Percentiles rank a stretch among this genome's conserved stretches.
phyloP scores from a whole-genome alignment of 2,797 vertebrate genomes.

The Enteromius unitaeniatus region DNA sequence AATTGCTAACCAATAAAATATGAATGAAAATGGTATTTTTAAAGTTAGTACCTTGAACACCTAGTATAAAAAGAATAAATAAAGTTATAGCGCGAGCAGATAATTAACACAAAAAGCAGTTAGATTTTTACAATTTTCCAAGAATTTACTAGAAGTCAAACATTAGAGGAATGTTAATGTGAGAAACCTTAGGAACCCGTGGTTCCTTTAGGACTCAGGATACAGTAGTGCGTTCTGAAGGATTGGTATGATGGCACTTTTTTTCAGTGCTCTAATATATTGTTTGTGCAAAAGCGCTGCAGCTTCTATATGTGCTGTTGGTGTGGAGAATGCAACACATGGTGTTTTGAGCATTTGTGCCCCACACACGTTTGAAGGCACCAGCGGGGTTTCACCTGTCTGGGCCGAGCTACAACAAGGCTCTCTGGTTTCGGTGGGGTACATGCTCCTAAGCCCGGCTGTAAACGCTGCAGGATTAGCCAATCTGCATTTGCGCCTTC shows the following conservation, averaged over 20 bases:
- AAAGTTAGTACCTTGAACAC: background rate
- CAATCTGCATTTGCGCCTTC: slow-evolving; percentile 58
- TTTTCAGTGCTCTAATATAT: slow-evolving; percentile 1
- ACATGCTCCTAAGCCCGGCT: slow-evolving; percentile 56
- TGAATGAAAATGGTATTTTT: background rate
- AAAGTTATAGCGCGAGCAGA: background rate
- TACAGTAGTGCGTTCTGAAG: slow-evolving; percentile 46
- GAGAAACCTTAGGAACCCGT: background rate
- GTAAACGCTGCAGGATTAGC: slow-evolving; percentile 68
- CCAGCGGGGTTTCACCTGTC: slow-evolving; percentile 71
- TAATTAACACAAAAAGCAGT: background rate
- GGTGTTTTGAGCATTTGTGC: slow-evolving; percentile 3
- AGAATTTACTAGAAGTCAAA: background rate
- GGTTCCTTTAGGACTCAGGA: background rate
- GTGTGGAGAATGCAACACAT: slow-evolving; percentile 7
- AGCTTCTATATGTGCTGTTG: background rate
- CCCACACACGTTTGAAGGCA: slow-evolving; percentile 40
- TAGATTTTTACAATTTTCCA: background rate
- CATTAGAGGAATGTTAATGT: background rate
- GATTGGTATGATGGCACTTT: slow-evolving; percentile 62
- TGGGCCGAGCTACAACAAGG: slow-evolving; percentile 54
- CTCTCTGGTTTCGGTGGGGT: slow-evolving; percentile 66
- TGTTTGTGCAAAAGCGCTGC: background rate
- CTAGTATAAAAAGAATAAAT: background rate
- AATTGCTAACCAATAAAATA: background rate